phyloP scores from a whole-genome alignment of 2,888 invertebrate genomes.

The Drosophila conformis region DNA sequence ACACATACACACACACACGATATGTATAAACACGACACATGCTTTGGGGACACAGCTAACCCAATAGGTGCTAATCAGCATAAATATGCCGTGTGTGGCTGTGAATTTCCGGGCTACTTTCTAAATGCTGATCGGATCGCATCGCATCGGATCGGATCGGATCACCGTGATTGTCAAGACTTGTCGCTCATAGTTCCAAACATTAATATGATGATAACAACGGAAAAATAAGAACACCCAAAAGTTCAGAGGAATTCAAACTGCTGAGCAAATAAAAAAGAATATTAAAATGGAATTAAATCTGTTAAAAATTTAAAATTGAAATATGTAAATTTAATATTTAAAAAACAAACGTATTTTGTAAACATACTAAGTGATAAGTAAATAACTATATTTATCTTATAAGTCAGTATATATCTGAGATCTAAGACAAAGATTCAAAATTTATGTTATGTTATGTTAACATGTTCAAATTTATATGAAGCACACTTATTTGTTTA shows the following conservation, averaged over 20 bases:
- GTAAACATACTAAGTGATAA: neutral
- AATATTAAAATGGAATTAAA: neutral
- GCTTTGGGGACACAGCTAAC: constrained; percentile 49
- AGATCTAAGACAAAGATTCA: neutral
- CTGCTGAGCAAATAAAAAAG: neutral
- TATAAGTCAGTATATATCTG: neutral
- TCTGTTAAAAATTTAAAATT: neutral
- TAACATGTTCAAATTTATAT: neutral
- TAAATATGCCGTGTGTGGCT: constrained; percentile 63
- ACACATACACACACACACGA: constrained; percentile 32
- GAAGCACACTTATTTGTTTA: neutral
- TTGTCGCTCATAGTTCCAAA: constrained; percentile 9
- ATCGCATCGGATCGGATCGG: constrained; percentile 25
- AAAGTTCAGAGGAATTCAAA: neutral
- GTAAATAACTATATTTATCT: neutral
- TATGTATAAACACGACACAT: constrained; percentile 27
- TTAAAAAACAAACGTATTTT: neutral
- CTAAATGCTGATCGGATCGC: constrained; percentile 52
- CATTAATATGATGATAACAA: constrained; percentile 3
- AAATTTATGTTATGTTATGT: no score
- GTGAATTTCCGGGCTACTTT: constrained; percentile 73
- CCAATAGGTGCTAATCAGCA: constrained; percentile 77
- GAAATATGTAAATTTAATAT: neutral
- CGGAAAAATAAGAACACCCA: neutral
- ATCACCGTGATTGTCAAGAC: constrained; percentile 20